Evolutionary conservation across 2,797 vertebrate species (phyloP).

Genomic region (Hybognathus amarus): DNA sequence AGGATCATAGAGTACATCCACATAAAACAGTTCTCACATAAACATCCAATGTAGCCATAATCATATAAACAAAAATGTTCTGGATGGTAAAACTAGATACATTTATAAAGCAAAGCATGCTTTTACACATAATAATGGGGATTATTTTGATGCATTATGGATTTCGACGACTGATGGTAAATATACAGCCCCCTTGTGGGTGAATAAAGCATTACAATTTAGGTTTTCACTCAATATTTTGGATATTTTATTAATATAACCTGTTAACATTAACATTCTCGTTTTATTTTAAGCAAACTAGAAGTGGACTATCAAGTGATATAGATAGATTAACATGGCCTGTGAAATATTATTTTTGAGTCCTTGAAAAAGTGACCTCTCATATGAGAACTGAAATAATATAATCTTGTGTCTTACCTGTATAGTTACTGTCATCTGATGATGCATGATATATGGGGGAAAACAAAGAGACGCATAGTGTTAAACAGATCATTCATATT

Average conservation of each 20-base stretch:
- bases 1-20: not conserved
- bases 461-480: not conserved
- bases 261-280: not conserved
- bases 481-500: not conserved
- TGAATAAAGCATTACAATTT: not conserved
- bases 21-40: not conserved
- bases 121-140: not conserved
- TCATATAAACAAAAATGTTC: not conserved
- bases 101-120: not conserved
- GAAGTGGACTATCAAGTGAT: not conserved
- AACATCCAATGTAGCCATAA: not conserved
- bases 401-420: conserved; percentile 69
- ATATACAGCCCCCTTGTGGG: conserved; percentile 67
- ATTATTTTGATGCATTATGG: not conserved
- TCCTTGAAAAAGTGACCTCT: not conserved
- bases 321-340: not conserved
- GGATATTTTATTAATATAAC: not conserved
- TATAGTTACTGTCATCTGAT: conserved; percentile 80
- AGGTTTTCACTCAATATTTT: not conserved
- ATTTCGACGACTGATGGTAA: conserved; percentile 1
- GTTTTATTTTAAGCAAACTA: not conserved
- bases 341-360: not conserved
- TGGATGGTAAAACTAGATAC: not conserved
- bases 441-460: conserved; percentile 25
- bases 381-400: not conserved